Percentiles rank a stretch among this genome's conserved stretches.
phyloP scores from a whole-genome alignment of 2,113 vertebrate species.

The Delphinapterus leucas region DNA sequence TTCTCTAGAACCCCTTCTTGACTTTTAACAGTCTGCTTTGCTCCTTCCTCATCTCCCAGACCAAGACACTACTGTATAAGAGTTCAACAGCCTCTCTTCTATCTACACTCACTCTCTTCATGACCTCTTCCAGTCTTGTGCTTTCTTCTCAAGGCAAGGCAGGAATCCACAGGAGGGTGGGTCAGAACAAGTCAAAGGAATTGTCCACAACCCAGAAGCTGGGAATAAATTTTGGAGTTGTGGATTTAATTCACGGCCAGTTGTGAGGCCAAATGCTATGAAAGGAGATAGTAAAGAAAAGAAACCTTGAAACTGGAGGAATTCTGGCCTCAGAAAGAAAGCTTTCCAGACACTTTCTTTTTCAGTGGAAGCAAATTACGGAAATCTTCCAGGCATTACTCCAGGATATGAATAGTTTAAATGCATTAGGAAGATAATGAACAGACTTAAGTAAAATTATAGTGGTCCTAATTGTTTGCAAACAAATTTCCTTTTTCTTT shows the following conservation, averaged over 20 bases:
- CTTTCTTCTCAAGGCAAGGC: background rate
- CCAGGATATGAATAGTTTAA: background rate
- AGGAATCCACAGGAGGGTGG: background rate
- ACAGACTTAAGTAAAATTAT: background rate
- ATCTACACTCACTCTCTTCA: background rate
- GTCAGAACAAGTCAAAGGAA: background rate
- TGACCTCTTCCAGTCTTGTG: background rate
- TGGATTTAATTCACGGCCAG: background rate
- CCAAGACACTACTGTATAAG: background rate
- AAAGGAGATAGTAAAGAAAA: background rate
- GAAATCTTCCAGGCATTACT: background rate
- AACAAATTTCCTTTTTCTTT: background rate
- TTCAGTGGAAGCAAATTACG: background rate
- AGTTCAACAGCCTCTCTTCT: background rate
- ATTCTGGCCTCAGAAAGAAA: background rate
- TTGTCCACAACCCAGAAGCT: background rate
- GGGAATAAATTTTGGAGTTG: background rate
- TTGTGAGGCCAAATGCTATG: background rate
- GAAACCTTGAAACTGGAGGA: background rate
- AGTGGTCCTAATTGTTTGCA: background rate
- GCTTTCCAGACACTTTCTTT: background rate
- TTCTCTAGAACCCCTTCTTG: background rate
- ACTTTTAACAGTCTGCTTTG: background rate
- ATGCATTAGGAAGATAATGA: background rate
- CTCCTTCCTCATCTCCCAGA: background rate